Evolutionary conservation across 1,140 invertebrate genomes (phyloP).

Genomic region (Marisa cornuarietis): DNA sequence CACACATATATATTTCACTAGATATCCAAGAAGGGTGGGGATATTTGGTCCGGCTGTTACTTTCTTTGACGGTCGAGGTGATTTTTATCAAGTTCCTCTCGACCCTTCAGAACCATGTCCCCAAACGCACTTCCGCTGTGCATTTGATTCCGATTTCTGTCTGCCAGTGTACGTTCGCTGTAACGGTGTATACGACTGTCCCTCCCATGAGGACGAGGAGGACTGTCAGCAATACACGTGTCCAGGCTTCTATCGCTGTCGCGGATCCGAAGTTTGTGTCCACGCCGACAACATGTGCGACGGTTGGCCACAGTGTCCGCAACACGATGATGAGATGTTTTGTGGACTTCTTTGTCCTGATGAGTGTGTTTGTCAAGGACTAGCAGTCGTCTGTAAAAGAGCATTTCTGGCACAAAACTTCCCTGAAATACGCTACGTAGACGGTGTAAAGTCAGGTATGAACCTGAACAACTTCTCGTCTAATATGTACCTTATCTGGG

Average conservation of each 20-base stretch:
- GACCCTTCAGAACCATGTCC: neutral
- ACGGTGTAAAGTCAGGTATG: conserved; percentile 1
- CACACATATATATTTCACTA: neutral
- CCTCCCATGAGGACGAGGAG: neutral
- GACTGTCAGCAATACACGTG: neutral
- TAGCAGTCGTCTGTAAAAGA: neutral
- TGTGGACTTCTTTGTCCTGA: neutral
- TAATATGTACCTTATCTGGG: neutral
- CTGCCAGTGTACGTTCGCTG: conserved; percentile 3
- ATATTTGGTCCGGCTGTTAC: neutral
- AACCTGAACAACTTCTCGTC: neutral
- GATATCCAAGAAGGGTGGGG: too few relatives aligned
- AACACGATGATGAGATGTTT: conserved; percentile 3
- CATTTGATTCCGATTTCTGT: neutral
- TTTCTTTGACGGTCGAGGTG: neutral
- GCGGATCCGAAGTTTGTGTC: neutral
- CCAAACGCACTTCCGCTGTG: neutral
- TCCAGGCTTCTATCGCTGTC: neutral
- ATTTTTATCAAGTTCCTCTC: too few relatives aligned
- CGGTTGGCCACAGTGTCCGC: conserved; percentile 4
- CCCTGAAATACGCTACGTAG: neutral
- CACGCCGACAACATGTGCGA: conserved; percentile 14
- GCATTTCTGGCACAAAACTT: neutral
- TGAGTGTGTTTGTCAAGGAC: neutral
- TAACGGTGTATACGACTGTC: conserved; percentile 1